Percentiles rank a stretch among this genome's conserved stretches.
phyloP scores from a whole-genome alignment of 1,140 invertebrate genomes.

The Popillia japonica region DNA sequence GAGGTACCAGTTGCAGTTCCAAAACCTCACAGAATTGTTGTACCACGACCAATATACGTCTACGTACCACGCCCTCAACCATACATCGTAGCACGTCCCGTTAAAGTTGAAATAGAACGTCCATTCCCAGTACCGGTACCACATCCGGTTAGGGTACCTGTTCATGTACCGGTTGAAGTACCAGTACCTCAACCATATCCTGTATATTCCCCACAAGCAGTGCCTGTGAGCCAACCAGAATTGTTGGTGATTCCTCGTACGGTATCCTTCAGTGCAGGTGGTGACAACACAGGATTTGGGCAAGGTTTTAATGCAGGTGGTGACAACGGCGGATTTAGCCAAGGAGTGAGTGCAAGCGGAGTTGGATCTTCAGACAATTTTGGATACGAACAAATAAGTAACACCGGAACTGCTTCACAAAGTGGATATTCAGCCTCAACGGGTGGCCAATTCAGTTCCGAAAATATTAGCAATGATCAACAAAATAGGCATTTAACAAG shows the following conservation, averaged over 20 bases:
- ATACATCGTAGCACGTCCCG: not conserved
- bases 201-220: conserved; percentile 63
- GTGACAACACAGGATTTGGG: conserved; percentile 58
- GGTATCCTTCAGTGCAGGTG: conserved; percentile 64
- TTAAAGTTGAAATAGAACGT: not conserved
- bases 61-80: not conserved
- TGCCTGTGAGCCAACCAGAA: conserved; percentile 59
- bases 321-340: conserved; percentile 48
- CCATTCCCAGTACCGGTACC: conserved; percentile 65
- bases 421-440: not conserved
- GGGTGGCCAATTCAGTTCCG: too few species aligned
- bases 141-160: conserved; percentile 60
- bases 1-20: conserved; percentile 53
- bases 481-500: too few species aligned
- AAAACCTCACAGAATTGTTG: conserved; percentile 66
- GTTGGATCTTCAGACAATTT: not conserved
- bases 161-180: conserved; percentile 58
- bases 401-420: not conserved
- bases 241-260: conserved; percentile 59
- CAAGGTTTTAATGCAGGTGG: conserved; percentile 21
- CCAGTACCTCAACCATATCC: conserved; percentile 66
- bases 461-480: too few species aligned
- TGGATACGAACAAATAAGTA: not conserved
- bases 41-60: conserved; percentile 46
- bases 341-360: not conserved